These are phyloP conservation scores for Masticophis lateralis DNA, from an alignment of 2,797 vertebrate species.

Conservation along the genomic window DNA sequence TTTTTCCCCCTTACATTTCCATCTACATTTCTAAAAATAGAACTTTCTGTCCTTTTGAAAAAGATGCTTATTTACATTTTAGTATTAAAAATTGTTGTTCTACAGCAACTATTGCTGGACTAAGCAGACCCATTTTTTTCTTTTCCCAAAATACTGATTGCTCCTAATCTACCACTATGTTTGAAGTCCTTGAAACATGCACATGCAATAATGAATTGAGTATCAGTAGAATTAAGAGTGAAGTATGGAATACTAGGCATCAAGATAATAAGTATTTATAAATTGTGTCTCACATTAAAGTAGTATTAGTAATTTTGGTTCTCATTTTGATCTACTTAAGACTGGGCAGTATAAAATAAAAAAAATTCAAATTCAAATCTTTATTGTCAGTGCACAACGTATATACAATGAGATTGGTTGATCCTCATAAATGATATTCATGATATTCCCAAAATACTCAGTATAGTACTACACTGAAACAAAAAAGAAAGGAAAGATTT, in stretches of 20 bases:
- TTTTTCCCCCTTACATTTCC: not conserved
- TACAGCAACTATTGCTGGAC: not conserved
- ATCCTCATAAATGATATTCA: not conserved
- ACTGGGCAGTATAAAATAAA: not conserved
- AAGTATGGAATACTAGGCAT: not conserved
- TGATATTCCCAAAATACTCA: not conserved
- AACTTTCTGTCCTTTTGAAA: conserved; percentile 3
- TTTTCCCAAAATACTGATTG: not conserved
- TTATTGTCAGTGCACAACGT: too few relatives aligned
- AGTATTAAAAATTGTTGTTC: not conserved
- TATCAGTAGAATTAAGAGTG: not conserved
- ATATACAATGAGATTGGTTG: too few relatives aligned
- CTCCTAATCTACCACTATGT: not conserved
- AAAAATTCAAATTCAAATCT: not conserved
- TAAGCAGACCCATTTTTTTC: not conserved
- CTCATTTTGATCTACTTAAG: not conserved
- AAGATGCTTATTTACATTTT: not conserved
- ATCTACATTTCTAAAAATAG: not conserved
- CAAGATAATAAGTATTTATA: not conserved
- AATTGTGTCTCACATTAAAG: not conserved
- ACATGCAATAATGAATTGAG: not conserved
- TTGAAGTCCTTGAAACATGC: not conserved
- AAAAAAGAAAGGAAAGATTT: not conserved
- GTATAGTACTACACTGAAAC: not conserved
- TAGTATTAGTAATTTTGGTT: not conserved